phyloP scores from a whole-genome alignment of 2,888 invertebrate species.

The Xestoiulus laeticollis region DNA sequence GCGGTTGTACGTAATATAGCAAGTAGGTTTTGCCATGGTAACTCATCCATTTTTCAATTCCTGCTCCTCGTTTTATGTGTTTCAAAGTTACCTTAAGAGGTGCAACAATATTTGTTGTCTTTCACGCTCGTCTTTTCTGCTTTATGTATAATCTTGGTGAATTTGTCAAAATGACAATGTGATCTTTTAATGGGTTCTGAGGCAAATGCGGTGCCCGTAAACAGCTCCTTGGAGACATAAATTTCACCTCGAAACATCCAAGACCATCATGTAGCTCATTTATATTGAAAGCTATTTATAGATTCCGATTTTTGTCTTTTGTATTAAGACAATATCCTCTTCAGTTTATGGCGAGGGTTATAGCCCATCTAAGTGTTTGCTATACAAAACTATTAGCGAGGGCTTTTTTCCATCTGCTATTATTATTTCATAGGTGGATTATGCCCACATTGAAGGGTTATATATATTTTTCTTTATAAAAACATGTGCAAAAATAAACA shows the following conservation, averaged over 20 bases:
- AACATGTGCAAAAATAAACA: too few relatives aligned
- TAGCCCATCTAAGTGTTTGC: not conserved
- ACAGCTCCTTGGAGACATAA: not conserved
- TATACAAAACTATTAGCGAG: not conserved
- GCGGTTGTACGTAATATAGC: not conserved
- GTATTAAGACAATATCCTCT: not conserved
- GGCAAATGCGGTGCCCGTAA: not conserved
- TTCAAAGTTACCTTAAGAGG: not conserved
- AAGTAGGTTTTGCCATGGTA: not conserved
- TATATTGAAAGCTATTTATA: not conserved
- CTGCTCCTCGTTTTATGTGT: not conserved
- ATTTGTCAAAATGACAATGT: constrained; percentile 9
- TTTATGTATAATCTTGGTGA: not conserved
- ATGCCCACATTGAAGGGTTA: too few relatives aligned
- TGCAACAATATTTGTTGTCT: constrained; percentile 13
- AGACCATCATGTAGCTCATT: not conserved
- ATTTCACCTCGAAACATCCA: not conserved
- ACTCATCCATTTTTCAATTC: not conserved
- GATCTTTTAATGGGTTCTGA: not conserved
- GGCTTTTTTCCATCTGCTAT: too few relatives aligned
- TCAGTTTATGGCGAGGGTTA: not conserved
- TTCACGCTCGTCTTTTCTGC: not conserved
- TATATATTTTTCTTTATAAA: too few relatives aligned
- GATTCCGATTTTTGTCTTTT: not conserved
- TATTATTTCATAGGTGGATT: too few relatives aligned